A percentile compares a stretch with the other conserved stretches of the same genome.
Conservation (phyloP, 2,797 vertebrate genomes). For the Hoplostethus mediterraneus region DNA sequence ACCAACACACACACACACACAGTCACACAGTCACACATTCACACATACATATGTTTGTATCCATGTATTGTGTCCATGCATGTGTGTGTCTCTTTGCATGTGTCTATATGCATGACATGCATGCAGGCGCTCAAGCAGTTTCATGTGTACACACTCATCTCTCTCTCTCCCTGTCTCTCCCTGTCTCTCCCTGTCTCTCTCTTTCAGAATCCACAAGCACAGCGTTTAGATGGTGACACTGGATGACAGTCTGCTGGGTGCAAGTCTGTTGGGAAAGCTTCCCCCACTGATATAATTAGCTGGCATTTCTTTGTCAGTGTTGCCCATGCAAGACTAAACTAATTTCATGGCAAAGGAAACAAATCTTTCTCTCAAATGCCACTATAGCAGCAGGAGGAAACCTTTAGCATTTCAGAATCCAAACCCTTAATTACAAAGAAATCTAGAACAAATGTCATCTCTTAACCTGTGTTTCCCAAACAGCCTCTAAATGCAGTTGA, state of each 20-base stretch:
- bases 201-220: conserved; percentile 19
- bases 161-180: background rate
- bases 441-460: conserved; percentile 51
- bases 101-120: no score
- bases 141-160: background rate
- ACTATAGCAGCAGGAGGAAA: conserved; percentile 57
- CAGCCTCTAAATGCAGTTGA: conserved; percentile 12
- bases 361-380: conserved; percentile 66
- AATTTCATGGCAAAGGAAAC: conserved; percentile 64
- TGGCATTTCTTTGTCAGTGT: conserved; percentile 59
- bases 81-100: background rate
- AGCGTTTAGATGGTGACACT: conserved; percentile 11
- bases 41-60: background rate
- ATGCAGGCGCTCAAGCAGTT: conserved; percentile 12
- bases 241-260: conserved; percentile 1
- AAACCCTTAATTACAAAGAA: conserved; percentile 66
- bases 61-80: background rate
- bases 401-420: conserved; percentile 61
- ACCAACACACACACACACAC: background rate
- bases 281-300: conserved; percentile 63
- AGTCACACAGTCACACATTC: background rate
- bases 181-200: background rate
- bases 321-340: conserved; percentile 63
- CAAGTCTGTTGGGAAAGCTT: conserved; percentile 43
- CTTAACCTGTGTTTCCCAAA: conserved; percentile 14